Base-by-base conservation (phyloP, 2,113 vertebrate genomes). In the Ranitomeya imitator region DNA sequence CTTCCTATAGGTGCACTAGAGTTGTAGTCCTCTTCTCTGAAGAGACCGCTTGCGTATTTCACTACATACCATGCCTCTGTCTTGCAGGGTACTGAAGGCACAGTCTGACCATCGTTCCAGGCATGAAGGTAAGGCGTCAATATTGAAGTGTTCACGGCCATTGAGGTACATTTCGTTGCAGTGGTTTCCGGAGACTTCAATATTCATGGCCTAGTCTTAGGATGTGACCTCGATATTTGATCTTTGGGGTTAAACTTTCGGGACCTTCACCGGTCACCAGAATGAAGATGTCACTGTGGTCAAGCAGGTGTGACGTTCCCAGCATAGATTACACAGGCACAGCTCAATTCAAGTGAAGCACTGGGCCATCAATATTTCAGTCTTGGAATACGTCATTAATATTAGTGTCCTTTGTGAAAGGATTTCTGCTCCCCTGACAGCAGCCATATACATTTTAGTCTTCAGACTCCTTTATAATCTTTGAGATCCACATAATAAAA, bases 41-140 rank as follows among this genome's bases (percentile, higher is more conserved):
- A 45, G 5, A 3, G 16, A 79, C 4, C 3, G 9, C 26, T 16
- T 13, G 21, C n/a, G 23, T 65, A 0, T 54, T 31, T 45, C 14
- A 31, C 63, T 45, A 2, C 14, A 63, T 89, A 51, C 2, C 91
- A 0, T 94, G 57, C 6, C 91, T 90, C 93, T 83, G 91, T 90
- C 69, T 81, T 90, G 26, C 86, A 99, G 98, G 93, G 97, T 99
- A 88, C 94, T 99, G 79, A 99, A 99, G 95, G 98, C 98, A 91
- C 98, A 99, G 88, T 98, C 98, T 15, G 97, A 99, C 93, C 98
- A 99, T 93, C 95, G 97, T 86, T 99, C 98, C 77, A 97, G 98
- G 57, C 97, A 99, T 65, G 98, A 99, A 96, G 98, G 98, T 99
- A 92, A 96, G 95, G 89, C n/a, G 89, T 91, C 51, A 14, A 31